Evolutionary conservation across 2,113 vertebrate genomes (phyloP).

Genomic region (Proteles cristata): DNA sequence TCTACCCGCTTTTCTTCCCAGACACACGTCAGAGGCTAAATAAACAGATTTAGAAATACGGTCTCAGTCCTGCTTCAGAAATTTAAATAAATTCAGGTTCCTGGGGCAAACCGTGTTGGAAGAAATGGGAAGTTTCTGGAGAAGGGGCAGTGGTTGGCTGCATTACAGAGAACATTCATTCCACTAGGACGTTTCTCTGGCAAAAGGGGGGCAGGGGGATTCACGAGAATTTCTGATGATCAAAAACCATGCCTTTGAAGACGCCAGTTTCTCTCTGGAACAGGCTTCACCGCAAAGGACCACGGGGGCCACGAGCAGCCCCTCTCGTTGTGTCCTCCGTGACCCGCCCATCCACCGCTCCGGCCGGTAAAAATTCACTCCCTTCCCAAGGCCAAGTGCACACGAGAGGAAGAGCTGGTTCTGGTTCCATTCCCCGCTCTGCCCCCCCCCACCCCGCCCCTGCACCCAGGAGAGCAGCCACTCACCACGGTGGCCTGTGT

Average conservation of each 20-base stretch:
- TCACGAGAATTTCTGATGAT: background rate
- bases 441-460: background rate
- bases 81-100: background rate
- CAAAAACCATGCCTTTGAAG: background rate
- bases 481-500: background rate
- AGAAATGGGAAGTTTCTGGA: background rate
- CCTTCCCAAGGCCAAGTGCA: background rate
- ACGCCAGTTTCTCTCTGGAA: background rate
- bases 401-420: background rate
- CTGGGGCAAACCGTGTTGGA: background rate
- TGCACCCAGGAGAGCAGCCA: background rate
- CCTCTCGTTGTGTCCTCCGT: fast-evolving
- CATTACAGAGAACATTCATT: background rate
- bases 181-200: background rate
- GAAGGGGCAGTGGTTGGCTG: background rate
- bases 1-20: slow-evolving; percentile 52
- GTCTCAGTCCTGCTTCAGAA: background rate
- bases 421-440: background rate
- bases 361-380: background rate
- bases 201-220: too few relatives aligned
- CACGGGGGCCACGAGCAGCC: fast-evolving
- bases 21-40: slow-evolving; percentile 48
- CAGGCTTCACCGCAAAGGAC: background rate
- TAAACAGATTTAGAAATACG: slow-evolving; percentile 39
- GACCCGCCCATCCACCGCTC: fast-evolving